These are phyloP conservation scores for Microcebus jonahi DNA, from an alignment of 2,113 vertebrate species.

Conservation along the genomic window DNA sequence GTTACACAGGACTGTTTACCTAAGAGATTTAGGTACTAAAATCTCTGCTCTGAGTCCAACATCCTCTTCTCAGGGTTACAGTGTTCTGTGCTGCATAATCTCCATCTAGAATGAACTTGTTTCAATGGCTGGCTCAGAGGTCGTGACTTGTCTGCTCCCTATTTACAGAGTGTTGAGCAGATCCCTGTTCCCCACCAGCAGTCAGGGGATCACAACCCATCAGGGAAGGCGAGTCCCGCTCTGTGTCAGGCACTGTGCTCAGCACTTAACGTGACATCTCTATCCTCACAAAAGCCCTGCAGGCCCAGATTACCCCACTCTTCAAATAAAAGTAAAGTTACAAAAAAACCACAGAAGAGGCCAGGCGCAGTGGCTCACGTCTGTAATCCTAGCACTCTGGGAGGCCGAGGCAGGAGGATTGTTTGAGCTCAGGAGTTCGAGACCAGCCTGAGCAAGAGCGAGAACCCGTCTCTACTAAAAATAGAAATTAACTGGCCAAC, in stretches of 20 bases:
- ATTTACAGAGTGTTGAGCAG: too few species aligned
- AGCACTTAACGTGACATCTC: background rate
- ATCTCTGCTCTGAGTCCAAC: background rate
- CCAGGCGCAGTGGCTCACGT: too few species aligned
- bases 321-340: background rate
- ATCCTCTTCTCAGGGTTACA: background rate
- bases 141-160: background rate
- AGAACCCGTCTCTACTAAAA: too few species aligned
- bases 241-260: background rate
- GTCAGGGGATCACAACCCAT: background rate
- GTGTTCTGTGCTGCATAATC: background rate
- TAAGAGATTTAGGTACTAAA: fast-evolving
- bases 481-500: too few species aligned
- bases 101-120: background rate
- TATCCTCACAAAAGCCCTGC: background rate
- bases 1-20: background rate
- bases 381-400: too few species aligned
- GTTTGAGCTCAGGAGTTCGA: too few species aligned
- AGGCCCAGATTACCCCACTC: too few species aligned
- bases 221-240: background rate
- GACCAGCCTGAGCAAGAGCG: too few species aligned
- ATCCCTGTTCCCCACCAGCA: too few species aligned
- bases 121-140: background rate
- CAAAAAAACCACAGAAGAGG: background rate
- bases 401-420: too few species aligned